Evolutionary conservation across 2,797 vertebrate species (phyloP), one percentile per base, ranked within the genome.

Genomic region (Mustela erminea): DNA sequence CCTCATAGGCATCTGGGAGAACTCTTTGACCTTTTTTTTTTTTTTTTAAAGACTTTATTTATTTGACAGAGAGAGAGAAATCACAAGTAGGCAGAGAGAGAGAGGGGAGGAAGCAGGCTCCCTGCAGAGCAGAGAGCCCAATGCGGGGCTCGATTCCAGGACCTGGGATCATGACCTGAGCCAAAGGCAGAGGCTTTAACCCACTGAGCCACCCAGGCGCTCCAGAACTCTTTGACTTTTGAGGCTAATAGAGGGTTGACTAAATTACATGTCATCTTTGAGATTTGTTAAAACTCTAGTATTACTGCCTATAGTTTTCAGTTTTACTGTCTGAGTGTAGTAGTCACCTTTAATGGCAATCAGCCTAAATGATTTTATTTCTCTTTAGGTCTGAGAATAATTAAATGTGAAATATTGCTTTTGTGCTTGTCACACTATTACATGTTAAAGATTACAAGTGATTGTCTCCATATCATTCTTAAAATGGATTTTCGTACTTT

Each of bases 401-500:
- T 72, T 87, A 92, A 89, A 81, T 84, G 27, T 75, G 62, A 93
- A 95, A 83, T 90, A 89, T 8, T 93, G 13, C 17, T 88, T 92
- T 68, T 90, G 25, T 32, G 87, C 23, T 82, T 56, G 81, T 58
- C 13, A 90, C 29, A 20, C 10, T 52, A n/a, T 81, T 84, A 84
- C 14, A 87, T 87, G 21, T 83, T 84, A 83, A 85, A 78, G 83
- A 20, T 91, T 56, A 84, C 32, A 88, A 74, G 14, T 10, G 52
- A 70, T 87, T 86, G 6, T 81, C 82, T 70, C 32, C 35, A 3
- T 80, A 43, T 77, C 27, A 62, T 90, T 93, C 95, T 72, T 29
- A 66, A 4, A 32, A 7, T 83, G 41, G 3, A 64, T 89, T 93
- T 93, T 89, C 91, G 58, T 49, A 38, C 23, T 43, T 83, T 62